These are phyloP conservation scores for Conchocele bisecta DNA, from an alignment of 2,888 invertebrate genomes.

Conservation along the genomic window DNA sequence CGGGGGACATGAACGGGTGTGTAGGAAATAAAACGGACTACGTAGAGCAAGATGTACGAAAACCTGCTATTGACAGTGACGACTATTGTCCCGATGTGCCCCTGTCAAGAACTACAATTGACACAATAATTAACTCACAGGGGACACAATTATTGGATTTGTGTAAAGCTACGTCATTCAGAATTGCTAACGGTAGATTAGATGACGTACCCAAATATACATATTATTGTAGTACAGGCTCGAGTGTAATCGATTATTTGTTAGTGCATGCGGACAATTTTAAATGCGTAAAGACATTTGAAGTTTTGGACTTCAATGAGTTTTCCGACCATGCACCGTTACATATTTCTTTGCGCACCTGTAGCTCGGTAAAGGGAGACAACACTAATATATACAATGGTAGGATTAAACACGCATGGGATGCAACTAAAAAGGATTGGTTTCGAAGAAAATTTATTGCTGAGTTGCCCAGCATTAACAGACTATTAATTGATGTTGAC, in stretches of 20 bases:
- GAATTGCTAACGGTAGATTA: not conserved
- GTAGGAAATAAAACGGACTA: not conserved
- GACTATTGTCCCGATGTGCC: no score
- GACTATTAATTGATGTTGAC: not conserved
- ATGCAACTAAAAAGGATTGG: not conserved
- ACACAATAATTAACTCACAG: not conserved
- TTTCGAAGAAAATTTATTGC: not conserved
- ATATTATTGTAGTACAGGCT: not conserved
- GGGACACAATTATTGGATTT: slow-evolving; percentile 4
- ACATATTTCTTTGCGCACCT: not conserved
- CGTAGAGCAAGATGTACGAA: no score
- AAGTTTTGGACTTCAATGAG: not conserved
- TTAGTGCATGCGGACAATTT: slow-evolving; percentile 1
- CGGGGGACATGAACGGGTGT: not conserved
- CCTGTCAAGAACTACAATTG: not conserved
- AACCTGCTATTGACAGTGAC: no score
- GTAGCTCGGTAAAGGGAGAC: not conserved
- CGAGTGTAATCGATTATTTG: slow-evolving; percentile 10
- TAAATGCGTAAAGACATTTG: not conserved
- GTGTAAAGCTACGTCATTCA: slow-evolving; percentile 1
- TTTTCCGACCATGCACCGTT: slow-evolving; percentile 16
- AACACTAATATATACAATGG: not conserved
- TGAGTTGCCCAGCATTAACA: not conserved
- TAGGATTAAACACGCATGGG: not conserved
- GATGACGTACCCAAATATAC: not conserved